phyloP scores from a whole-genome alignment of 2,113 vertebrate genomes.

The Ictidomys tridecemlineatus region DNA sequence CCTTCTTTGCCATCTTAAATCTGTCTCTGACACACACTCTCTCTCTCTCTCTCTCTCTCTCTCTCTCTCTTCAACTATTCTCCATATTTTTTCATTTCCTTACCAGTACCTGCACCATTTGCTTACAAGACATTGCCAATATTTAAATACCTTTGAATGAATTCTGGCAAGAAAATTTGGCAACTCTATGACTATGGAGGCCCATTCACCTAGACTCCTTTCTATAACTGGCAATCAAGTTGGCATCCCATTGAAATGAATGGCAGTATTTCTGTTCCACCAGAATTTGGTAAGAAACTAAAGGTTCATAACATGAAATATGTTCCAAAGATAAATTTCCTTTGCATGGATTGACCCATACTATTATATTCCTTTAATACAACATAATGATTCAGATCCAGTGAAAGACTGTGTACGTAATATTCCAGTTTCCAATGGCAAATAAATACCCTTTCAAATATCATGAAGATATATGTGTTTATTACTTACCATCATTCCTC shows the following conservation, averaged over 20 bases:
- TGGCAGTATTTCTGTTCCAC: neutral
- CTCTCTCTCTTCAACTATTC: neutral
- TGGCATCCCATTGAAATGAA: neutral
- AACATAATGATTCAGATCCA: neutral
- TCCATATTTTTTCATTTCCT: neutral
- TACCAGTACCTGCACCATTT: neutral
- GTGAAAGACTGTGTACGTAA: neutral
- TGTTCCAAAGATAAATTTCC: neutral
- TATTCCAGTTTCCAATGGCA: neutral
- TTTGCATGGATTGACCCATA: neutral
- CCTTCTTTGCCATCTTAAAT: neutral
- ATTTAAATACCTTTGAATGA: neutral
- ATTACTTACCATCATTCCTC: neutral
- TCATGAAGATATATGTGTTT: neutral
- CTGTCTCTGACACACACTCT: no score
- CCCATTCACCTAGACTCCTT: neutral
- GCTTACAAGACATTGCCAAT: neutral
- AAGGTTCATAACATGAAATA: conserved; percentile 28
- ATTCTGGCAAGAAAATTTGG: neutral
- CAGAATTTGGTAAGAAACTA: neutral
- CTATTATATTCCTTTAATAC: neutral
- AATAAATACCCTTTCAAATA: neutral
- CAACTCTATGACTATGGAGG: neutral
- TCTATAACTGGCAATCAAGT: neutral
- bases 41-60: neutral